Conservation (phyloP, 1,140 invertebrate genomes). For the Procambarus virginalis region DNA sequence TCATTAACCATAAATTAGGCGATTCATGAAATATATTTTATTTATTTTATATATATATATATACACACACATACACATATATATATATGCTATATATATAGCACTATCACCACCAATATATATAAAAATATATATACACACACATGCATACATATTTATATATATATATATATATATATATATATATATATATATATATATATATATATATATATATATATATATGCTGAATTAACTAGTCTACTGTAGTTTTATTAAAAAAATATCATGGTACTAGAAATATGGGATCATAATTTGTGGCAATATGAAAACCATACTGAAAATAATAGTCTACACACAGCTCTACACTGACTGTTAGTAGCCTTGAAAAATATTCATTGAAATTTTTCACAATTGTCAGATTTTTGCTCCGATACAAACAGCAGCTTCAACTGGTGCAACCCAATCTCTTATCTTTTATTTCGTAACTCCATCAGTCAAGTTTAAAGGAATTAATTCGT, state of each 20-base stretch:
- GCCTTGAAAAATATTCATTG: not conserved
- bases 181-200: slow-evolving; percentile 30
- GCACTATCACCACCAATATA: not conserved
- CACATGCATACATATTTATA: slow-evolving; percentile 3
- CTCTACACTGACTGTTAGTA: not conserved
- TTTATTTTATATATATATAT: not conserved
- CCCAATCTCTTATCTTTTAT: not conserved
- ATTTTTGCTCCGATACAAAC: not conserved
- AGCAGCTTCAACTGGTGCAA: not conserved
- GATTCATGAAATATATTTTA: not conserved
- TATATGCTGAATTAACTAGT: not conserved
- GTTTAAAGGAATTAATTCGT: too few relatives aligned
- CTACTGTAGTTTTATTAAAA: too few relatives aligned
- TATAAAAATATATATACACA: not conserved
- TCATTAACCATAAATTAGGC: not conserved
- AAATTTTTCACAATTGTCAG: not conserved
- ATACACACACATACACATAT: not conserved
- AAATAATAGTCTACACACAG: not conserved
- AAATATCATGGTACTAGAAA: too few relatives aligned
- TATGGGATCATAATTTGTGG: too few relatives aligned
- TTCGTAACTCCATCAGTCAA: not conserved
- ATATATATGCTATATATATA: slow-evolving; percentile 12
- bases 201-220: slow-evolving; percentile 23
- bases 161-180: slow-evolving; percentile 30
- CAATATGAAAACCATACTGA: too few relatives aligned